These are phyloP conservation scores for Pardalotus punctatus DNA, from an alignment of 2,113 vertebrate genomes.

Conservation along the genomic window DNA sequence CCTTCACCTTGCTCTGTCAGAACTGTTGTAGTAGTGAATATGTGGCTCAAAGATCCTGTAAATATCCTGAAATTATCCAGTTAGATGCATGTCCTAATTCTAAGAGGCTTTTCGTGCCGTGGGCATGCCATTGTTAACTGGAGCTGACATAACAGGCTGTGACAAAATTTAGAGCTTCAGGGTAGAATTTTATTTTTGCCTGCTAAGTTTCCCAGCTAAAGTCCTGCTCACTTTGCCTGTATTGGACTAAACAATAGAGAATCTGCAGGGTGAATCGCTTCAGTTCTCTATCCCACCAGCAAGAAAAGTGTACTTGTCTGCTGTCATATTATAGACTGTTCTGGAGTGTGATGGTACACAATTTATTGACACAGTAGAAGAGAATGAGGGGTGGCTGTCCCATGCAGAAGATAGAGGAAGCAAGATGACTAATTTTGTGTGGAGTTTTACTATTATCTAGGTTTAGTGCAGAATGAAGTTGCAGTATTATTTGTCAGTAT, in stretches of 20 bases:
- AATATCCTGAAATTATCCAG: not conserved
- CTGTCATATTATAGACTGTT: not conserved
- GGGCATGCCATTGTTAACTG: not conserved
- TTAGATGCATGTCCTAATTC: not conserved
- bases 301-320: not conserved
- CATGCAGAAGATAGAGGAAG: not conserved
- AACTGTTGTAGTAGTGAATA: not conserved
- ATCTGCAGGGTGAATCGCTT: not conserved
- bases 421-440: not conserved
- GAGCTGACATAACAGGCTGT: not conserved
- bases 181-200: not conserved
- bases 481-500: not conserved
- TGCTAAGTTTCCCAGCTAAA: not conserved
- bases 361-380: not conserved
- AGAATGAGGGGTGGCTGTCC: not conserved
- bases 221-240: not conserved
- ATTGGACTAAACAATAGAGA: not conserved
- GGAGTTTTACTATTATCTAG: not conserved
- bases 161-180: not conserved
- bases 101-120: not conserved
- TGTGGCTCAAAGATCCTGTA: not conserved
- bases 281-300: not conserved
- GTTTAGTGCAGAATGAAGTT: not conserved
- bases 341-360: rapidly evolving
- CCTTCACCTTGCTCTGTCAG: not conserved